Evolutionary conservation across 2,113 vertebrate species (phyloP).

Genomic region (Silurus glanis): DNA sequence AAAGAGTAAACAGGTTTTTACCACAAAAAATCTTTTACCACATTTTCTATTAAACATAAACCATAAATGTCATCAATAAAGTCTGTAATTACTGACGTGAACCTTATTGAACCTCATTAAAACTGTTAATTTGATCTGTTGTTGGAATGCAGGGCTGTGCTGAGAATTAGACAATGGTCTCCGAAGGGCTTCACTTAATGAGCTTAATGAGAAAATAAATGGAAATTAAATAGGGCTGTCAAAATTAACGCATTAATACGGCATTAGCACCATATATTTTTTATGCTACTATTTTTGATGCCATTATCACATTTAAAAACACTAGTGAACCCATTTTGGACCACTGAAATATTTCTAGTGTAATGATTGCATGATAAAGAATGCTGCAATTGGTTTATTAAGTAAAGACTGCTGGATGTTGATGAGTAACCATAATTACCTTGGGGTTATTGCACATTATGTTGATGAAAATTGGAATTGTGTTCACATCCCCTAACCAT

Average conservation of each 20-base stretch:
- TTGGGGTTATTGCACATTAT: background rate
- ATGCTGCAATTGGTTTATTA: constrained; percentile 1
- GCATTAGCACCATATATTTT: constrained; percentile 16
- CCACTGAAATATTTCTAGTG: background rate
- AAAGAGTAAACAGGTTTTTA: background rate
- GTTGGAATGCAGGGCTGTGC: constrained; percentile 30
- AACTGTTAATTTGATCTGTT: constrained; percentile 40
- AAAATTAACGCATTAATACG: constrained; percentile 10
- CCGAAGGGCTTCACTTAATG: constrained; percentile 8
- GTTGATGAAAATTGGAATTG: constrained; percentile 10
- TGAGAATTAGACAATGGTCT: constrained; percentile 30
- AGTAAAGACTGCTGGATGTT: constrained; percentile 2
- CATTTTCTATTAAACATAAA: constrained; percentile 19
- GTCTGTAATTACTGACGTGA: constrained; percentile 32
- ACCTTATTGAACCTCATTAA: constrained; percentile 38
- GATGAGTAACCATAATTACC: constrained; percentile 1
- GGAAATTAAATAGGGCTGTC: constrained; percentile 32
- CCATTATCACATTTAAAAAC: background rate
- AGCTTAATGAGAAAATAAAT: constrained; percentile 35
- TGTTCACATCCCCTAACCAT: constrained; percentile 5
- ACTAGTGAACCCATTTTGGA: background rate
- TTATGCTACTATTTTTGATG: background rate
- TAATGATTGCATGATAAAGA: background rate
- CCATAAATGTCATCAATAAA: constrained; percentile 26
- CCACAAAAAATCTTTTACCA: background rate